Base-by-base conservation (phyloP, 2,888 invertebrate genomes). In the Ectropis crepuscularia region DNA sequence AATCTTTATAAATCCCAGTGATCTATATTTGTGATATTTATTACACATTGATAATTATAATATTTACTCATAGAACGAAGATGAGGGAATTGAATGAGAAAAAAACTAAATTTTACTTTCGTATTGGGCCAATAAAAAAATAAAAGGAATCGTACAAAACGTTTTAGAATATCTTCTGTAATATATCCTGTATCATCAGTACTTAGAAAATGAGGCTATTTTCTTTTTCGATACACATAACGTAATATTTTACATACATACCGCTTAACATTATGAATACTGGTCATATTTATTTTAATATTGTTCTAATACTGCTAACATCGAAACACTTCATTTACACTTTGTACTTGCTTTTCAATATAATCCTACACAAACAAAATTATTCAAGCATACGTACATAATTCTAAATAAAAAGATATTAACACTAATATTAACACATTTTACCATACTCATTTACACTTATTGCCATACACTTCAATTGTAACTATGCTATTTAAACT, bases 221-320 rank as follows among this genome's bases (percentile, higher is more conserved):
- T 41, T 9, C 5, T 9, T 6, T 9, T 10, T 9, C 10, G 5
- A 41, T 7, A 5, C 5, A 41, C 7, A 41, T 10, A 41, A 41
- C 0, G n/a, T 2, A 37, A n/a, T 39, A 0, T 41, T 51, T 0
- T 51, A 51, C 16, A 8, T 16, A 9, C 6, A 16, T 41, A 10
- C 28, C 10, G 6, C 41, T 51, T 42, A 51, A 51, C 28, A 51
- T 41, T 16, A 51, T 51, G 54, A 68, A 68, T 77, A 51, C 51
- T 51, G 51, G 41, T 80, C 73, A 79, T 73, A 80, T 80, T 74
- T 12, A 10, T 28, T 28, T 51, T 41, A 28, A 41, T 5, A 51
- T 42, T 42, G 12, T 50, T 6, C 38, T 50, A 50, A 50, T 12
- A 39, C 5, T 39, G 50, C 39, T 50, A 12, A 50, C 12, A 51